Percentiles rank a stretch among this genome's conserved stretches.
Conservation (phyloP, 1,140 invertebrate genomes). For the Drosophila auraria region DNA sequence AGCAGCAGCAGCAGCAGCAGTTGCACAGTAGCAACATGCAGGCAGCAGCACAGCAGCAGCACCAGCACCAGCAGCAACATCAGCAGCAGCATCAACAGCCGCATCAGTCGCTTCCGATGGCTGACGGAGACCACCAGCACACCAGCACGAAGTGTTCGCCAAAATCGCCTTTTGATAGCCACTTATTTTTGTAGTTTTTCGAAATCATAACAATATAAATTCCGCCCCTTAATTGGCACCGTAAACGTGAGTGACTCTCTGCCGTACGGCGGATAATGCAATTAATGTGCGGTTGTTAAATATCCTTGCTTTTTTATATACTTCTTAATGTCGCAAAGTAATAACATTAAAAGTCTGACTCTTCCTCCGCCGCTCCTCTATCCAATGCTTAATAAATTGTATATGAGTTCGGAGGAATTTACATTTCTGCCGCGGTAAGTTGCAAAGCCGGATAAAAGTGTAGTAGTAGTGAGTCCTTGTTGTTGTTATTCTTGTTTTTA, state of each 20-base stretch:
- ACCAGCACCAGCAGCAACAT: constrained; percentile 46
- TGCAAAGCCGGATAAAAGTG: constrained; percentile 7
- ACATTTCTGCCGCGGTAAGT: constrained; percentile 73
- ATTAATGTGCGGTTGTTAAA: constrained; percentile 29
- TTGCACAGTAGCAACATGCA: constrained; percentile 25
- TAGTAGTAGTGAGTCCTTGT: constrained; percentile 1
- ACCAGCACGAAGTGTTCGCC: constrained; percentile 45
- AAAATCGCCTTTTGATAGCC: constrained; percentile 43
- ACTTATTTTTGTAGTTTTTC: constrained; percentile 34
- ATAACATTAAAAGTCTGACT: constrained; percentile 54
- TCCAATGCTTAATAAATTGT: constrained; percentile 65
- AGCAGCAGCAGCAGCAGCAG: constrained; percentile 11
- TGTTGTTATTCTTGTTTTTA: constrained; percentile 8
- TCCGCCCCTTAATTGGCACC: background rate
- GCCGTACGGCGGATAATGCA: constrained; percentile 8
- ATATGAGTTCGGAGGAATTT: constrained; percentile 72
- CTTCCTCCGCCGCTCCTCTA: constrained; percentile 21
- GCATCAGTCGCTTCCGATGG: constrained; percentile 69
- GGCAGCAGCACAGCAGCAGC: constrained; percentile 21
- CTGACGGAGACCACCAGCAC: constrained; percentile 43
- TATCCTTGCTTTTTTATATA: constrained; percentile 9
- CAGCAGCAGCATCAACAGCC: constrained; percentile 44
- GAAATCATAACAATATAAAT: constrained; percentile 20
- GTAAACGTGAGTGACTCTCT: constrained; percentile 5
- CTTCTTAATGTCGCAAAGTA: constrained; percentile 36